Conservation (phyloP, 2,113 vertebrate species). For the Gobio gobio region DNA sequence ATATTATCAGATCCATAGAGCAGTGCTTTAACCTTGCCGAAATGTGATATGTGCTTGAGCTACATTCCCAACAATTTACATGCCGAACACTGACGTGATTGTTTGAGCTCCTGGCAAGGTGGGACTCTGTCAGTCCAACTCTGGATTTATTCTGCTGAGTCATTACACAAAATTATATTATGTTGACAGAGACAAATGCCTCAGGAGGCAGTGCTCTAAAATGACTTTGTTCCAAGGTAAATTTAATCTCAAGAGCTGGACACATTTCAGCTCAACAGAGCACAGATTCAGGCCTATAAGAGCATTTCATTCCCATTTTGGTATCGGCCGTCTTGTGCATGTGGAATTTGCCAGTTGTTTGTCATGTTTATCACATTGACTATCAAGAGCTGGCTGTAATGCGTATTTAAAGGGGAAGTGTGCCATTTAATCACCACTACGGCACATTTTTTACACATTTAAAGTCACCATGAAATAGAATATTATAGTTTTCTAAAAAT, state of each 20-base stretch:
- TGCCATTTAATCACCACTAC: not conserved
- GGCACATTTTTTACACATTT: not conserved
- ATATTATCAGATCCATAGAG: not conserved
- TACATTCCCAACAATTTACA: not conserved
- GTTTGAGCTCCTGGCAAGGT: constrained; percentile 66
- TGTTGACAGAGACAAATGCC: constrained; percentile 72
- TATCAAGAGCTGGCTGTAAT: not conserved
- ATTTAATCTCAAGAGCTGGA: constrained; percentile 62
- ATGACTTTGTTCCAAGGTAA: constrained; percentile 59
- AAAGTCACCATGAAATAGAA: too few species aligned
- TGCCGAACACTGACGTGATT: constrained; percentile 53
- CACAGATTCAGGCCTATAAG: constrained; percentile 46
- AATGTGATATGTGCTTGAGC: not conserved
- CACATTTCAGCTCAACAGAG: constrained; percentile 53
- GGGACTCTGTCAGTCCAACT: constrained; percentile 67
- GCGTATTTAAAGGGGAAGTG: not conserved
- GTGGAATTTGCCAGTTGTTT: not conserved
- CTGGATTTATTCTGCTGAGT: constrained; percentile 67
- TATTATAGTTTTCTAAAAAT: too few species aligned
- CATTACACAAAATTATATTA: constrained; percentile 67
- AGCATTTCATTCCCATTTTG: constrained; percentile 42
- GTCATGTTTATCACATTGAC: not conserved
- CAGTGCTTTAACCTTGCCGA: not conserved
- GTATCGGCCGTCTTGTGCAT: not conserved
- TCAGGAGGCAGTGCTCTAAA: constrained; percentile 59